Conservation (phyloP, 2,797 vertebrate genomes). For the Melanotaenia maccullochi region DNA sequence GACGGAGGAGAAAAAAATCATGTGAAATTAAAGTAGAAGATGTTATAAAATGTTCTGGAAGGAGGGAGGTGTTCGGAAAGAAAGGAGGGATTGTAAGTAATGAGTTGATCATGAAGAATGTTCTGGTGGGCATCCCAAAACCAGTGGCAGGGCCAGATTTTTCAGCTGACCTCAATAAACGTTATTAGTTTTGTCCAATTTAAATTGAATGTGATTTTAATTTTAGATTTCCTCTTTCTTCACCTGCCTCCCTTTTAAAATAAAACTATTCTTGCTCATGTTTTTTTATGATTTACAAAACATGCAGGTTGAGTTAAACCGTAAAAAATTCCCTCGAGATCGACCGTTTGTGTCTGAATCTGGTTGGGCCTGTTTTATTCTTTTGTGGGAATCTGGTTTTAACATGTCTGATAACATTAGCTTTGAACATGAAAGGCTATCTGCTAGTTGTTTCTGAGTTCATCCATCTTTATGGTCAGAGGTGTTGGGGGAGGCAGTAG, state of each 20-base stretch:
- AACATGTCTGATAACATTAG: slow-evolving; percentile 30
- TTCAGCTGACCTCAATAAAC: neutral
- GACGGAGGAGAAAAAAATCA: neutral
- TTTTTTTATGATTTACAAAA: neutral
- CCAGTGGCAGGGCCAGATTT: neutral
- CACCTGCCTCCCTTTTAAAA: neutral
- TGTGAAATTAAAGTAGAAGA: slow-evolving; percentile 3
- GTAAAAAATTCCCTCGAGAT: slow-evolving; percentile 28
- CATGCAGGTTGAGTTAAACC: neutral
- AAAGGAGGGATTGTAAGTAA: neutral
- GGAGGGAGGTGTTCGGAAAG: neutral
- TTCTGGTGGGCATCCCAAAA: neutral
- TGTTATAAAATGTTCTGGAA: slow-evolving; percentile 1
- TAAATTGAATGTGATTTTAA: neutral
- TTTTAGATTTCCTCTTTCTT: neutral
- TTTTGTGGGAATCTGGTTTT: slow-evolving; percentile 43
- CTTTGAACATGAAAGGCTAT: neutral
- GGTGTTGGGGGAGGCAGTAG: slow-evolving; percentile 18
- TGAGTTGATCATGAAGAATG: neutral
- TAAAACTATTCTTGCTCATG: neutral
- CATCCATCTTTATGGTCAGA: slow-evolving; percentile 28
- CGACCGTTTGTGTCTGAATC: slow-evolving; percentile 39
- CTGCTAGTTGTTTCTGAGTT: neutral
- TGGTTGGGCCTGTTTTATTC: slow-evolving; percentile 46
- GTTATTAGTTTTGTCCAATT: neutral